Percentiles rank a stretch among this genome's conserved stretches.
phyloP scores from a whole-genome alignment of 2,797 vertebrate species.

The Betta splendens region DNA sequence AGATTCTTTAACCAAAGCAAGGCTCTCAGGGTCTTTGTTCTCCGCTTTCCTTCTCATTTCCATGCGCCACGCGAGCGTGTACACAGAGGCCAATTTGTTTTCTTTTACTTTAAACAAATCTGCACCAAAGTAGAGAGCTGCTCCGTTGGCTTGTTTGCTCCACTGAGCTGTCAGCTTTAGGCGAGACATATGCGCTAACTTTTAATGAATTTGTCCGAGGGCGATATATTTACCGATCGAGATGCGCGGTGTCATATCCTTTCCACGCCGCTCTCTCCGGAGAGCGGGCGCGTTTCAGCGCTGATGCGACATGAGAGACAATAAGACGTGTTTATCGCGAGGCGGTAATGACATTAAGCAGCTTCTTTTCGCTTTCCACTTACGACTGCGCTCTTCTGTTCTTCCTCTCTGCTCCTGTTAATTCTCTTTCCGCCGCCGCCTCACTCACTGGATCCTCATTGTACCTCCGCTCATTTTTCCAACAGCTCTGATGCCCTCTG shows the following conservation, averaged over 20 bases:
- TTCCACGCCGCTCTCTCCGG: slow-evolving; percentile 1
- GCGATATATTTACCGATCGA: slow-evolving; percentile 45
- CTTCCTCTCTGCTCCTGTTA: slow-evolving; percentile 1
- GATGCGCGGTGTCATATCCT: slow-evolving; percentile 22
- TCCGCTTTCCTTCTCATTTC: neutral
- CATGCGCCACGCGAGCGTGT: slow-evolving; percentile 25
- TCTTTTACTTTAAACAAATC: slow-evolving; percentile 48
- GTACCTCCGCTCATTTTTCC: slow-evolving; percentile 25
- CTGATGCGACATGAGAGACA: neutral
- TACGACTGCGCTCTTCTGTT: neutral
- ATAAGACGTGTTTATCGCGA: neutral
- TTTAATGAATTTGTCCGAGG: slow-evolving; percentile 54
- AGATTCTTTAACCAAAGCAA: slow-evolving; percentile 2
- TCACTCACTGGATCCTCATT: slow-evolving; percentile 34
- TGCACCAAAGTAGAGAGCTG: slow-evolving; percentile 51
- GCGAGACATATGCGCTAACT: slow-evolving; percentile 41
- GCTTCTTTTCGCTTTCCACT: neutral
- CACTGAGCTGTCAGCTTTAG: slow-evolving; percentile 50
- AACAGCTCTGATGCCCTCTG: slow-evolving; percentile 31
- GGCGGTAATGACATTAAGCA: neutral
- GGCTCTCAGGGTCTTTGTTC: neutral
- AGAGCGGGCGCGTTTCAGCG: neutral
- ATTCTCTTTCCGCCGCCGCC: neutral
- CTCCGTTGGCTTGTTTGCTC: slow-evolving; percentile 37
- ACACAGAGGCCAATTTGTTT: slow-evolving; percentile 46